Conservation (phyloP, 2,888 invertebrate species). For the Chloroclystis v-ata region DNA sequence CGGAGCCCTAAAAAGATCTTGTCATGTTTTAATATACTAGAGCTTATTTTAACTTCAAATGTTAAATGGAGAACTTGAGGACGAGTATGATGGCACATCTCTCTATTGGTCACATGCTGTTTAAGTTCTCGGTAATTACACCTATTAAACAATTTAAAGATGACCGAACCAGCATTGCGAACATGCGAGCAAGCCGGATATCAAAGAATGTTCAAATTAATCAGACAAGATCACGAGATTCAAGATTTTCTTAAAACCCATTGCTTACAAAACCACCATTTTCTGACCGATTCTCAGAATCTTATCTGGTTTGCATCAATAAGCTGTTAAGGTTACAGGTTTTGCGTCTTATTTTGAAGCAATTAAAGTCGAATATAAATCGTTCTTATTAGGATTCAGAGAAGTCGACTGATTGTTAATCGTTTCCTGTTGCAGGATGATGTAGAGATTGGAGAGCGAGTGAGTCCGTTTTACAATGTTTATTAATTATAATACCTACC, state of each 20-base stretch:
- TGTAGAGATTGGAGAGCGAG: not conserved
- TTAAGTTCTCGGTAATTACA: conserved; percentile 44
- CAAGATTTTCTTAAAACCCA: conserved; percentile 12
- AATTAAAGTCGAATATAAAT: conserved; percentile 12
- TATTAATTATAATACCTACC: not conserved
- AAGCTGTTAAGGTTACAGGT: conserved; percentile 12
- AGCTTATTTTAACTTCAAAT: conserved; percentile 56
- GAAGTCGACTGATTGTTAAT: conserved; percentile 4
- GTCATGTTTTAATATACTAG: too few relatives aligned
- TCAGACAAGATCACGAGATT: conserved; percentile 6
- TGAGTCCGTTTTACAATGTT: not conserved
- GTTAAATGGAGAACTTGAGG: conserved; percentile 47
- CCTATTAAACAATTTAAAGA: conserved; percentile 32
- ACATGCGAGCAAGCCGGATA: conserved; percentile 9
- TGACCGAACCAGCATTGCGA: conserved; percentile 8
- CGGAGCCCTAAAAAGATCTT: too few relatives aligned
- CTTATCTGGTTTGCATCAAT: conserved; percentile 20
- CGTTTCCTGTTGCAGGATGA: conserved; percentile 3
- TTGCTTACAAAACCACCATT: conserved; percentile 7
- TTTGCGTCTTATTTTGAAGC: conserved; percentile 13
- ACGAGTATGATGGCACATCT: conserved; percentile 43
- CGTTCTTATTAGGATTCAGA: not conserved
- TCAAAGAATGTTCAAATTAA: conserved; percentile 8
- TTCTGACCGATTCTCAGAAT: conserved; percentile 15
- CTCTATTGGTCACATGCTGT: conserved; percentile 42